phyloP scores from a whole-genome alignment of 1,140 invertebrate species.

The Penaeus chinensis region DNA sequence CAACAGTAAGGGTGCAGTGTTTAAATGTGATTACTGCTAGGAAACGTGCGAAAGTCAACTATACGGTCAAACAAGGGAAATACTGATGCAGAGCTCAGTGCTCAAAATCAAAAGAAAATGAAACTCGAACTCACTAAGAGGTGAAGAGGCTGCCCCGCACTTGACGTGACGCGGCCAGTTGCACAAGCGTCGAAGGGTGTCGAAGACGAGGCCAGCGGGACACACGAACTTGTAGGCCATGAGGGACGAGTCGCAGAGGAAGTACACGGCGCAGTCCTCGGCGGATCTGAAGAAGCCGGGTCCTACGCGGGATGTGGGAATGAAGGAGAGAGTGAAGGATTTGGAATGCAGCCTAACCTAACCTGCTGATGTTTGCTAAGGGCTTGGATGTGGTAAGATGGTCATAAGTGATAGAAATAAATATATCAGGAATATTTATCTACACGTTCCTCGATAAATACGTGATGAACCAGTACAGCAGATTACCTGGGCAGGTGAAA shows the following conservation, averaged over 20 bases:
- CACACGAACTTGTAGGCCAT: slow-evolving; percentile 70
- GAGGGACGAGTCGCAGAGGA: slow-evolving; percentile 73
- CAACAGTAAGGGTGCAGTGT: too few relatives aligned
- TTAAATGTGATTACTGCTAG: too few relatives aligned
- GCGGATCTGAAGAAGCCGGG: slow-evolving; percentile 71
- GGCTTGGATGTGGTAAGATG: too few relatives aligned
- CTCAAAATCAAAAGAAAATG: too few relatives aligned
- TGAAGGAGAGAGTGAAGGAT: neutral
- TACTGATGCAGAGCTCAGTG: too few relatives aligned
- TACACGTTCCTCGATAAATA: too few relatives aligned
- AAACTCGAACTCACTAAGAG: slow-evolving; percentile 51
- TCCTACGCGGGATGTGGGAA: slow-evolving; percentile 46
- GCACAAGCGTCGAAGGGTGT: slow-evolving; percentile 70
- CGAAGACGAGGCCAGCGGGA: slow-evolving; percentile 73
- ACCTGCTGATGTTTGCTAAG: too few relatives aligned
- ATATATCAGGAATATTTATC: too few relatives aligned
- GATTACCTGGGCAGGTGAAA: slow-evolving; percentile 40
- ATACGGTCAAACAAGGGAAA: too few relatives aligned
- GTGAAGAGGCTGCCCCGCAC: slow-evolving; percentile 49
- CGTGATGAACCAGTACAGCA: too few relatives aligned
- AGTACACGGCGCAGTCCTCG: slow-evolving; percentile 77
- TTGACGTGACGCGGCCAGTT: slow-evolving; percentile 65
- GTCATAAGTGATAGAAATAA: too few relatives aligned
- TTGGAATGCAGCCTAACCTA: neutral
- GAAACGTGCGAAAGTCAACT: too few relatives aligned